A percentile compares a stretch with the other conserved stretches of the same genome.
Conservation (phyloP, 2,888 invertebrate species). For the Caenorhabditis macrosperma region DNA sequence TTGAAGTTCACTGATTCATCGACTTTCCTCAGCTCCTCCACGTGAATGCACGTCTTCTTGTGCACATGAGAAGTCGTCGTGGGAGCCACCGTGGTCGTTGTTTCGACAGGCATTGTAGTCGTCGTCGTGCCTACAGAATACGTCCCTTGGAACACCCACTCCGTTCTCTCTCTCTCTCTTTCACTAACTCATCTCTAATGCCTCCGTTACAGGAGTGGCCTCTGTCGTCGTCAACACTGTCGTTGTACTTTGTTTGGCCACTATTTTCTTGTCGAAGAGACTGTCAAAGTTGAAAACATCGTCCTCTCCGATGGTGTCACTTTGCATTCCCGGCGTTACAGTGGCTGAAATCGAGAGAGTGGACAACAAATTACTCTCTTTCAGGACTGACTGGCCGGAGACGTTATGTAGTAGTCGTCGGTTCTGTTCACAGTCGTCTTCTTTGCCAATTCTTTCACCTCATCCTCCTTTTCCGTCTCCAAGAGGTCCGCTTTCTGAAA, state of each 20-base stretch:
- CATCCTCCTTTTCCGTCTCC: conserved; percentile 17
- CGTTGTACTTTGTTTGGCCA: conserved; percentile 4
- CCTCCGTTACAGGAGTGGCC: not conserved
- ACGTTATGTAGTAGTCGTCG: conserved; percentile 53
- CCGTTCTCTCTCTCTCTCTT: not conserved
- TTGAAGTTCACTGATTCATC: conserved; percentile 29
- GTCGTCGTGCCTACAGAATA: conserved; percentile 29
- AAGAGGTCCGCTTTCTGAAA: conserved; percentile 41
- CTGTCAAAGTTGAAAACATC: conserved; percentile 37
- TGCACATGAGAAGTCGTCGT: conserved; percentile 16
- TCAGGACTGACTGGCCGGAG: conserved; percentile 29
- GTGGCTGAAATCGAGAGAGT: conserved; percentile 46
- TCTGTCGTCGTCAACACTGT: conserved; percentile 5
- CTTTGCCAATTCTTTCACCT: conserved; percentile 35
- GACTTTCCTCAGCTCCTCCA: conserved; percentile 31
- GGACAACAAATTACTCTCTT: conserved; percentile 26
- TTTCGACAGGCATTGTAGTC: not conserved
- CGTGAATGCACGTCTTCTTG: conserved; percentile 52
- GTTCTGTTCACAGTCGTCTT: conserved; percentile 40
- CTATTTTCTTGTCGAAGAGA: conserved; percentile 41
- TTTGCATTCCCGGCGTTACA: conserved; percentile 29
- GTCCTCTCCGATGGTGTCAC: conserved; percentile 25
- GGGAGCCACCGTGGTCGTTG: not conserved
- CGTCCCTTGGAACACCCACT: not conserved
- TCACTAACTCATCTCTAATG: not conserved